Percentiles rank a stretch among this genome's conserved stretches.
These are phyloP conservation scores for Eucriotettix oculatus DNA, from an alignment of 2,888 invertebrate genomes.

Conservation along the genomic window DNA sequence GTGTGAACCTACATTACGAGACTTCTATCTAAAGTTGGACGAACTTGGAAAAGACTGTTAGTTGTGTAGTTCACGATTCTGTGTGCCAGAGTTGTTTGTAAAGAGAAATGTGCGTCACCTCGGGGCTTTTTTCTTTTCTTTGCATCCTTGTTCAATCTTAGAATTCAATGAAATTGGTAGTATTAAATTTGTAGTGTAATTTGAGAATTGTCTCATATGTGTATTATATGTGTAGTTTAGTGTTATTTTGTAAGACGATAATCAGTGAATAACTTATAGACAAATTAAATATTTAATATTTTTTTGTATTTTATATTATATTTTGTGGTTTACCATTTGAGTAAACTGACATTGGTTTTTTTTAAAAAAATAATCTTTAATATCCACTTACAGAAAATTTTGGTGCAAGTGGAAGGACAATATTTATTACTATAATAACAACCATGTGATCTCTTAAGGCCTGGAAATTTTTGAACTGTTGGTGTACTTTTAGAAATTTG, in stretches of 20 bases:
- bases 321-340: slow-evolving; percentile 7
- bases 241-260: slow-evolving; percentile 15
- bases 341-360: slow-evolving; percentile 3
- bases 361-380: not conserved
- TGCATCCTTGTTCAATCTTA: slow-evolving; percentile 11
- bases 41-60: not conserved
- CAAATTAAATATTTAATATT: slow-evolving; percentile 15
- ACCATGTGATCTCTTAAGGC: not conserved
- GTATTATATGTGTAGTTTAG: slow-evolving; percentile 16
- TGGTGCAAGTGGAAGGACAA: not conserved
- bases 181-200: slow-evolving; percentile 10
- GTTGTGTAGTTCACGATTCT: not conserved
- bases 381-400: not conserved
- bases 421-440: not conserved
- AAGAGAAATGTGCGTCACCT: slow-evolving; percentile 11
- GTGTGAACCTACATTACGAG: not conserved
- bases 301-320: slow-evolving; percentile 17
- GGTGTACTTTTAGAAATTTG: not conserved
- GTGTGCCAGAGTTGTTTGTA: not conserved
- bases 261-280: slow-evolving; percentile 12
- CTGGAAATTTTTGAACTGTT: not conserved
- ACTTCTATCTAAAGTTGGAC: not conserved
- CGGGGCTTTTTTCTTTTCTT: slow-evolving; percentile 7
- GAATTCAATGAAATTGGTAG: slow-evolving; percentile 10
- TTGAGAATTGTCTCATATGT: slow-evolving; percentile 11